These are phyloP conservation scores for Acleris sparsana DNA, from an alignment of 2,888 invertebrate genomes.

Conservation along the genomic window DNA sequence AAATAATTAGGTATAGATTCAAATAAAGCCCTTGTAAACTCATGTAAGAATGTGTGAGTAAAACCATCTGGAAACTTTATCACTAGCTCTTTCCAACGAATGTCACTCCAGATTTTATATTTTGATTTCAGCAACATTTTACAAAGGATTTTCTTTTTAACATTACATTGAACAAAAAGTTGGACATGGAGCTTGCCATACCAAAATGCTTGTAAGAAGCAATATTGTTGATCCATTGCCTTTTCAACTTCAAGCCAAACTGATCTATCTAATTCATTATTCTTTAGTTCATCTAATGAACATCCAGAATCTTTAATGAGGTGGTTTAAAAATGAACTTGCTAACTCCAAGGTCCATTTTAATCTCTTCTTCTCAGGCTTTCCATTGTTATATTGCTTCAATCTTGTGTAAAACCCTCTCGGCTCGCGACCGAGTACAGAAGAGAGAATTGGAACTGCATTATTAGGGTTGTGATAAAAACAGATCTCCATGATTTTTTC, in stretches of 20 bases:
- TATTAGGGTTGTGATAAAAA: conserved; percentile 27
- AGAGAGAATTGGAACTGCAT: conserved; percentile 24
- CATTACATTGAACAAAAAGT: conserved; percentile 32
- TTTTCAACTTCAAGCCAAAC: conserved; percentile 35
- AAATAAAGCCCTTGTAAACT: not conserved
- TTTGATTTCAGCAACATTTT: conserved; percentile 22
- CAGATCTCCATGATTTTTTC: conserved; percentile 37
- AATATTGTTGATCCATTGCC: conserved; percentile 20
- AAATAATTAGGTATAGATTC: conserved; percentile 11
- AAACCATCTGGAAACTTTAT: conserved; percentile 39
- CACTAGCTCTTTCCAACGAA: conserved; percentile 38
- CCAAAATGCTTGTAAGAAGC: conserved; percentile 35
- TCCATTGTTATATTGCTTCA: conserved; percentile 10
- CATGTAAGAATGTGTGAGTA: conserved; percentile 34
- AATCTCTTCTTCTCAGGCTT: conserved; percentile 24
- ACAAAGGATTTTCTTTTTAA: conserved; percentile 33
- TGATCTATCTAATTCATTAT: conserved; percentile 28
- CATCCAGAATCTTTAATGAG: conserved; percentile 26
- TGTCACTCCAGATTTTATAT: conserved; percentile 38
- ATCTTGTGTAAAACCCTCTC: conserved; percentile 35
- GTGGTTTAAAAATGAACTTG: conserved; percentile 27
- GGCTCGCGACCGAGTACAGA: conserved; percentile 36
- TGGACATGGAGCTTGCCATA: conserved; percentile 34
- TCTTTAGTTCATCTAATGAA: conserved; percentile 31
- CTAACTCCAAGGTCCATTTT: conserved; percentile 37